Conservation (phyloP, 2,113 vertebrate genomes). For the Danio rerio region GRCz12tu NC_133192.1:20580501-20581000, state of each 20-base stretch:
- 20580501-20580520: conserved; percentile 45
- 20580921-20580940: too few relatives aligned
- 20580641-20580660: conserved; percentile 53
- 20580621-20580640: conserved; percentile 39
- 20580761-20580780: conserved; percentile 34
- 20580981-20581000: too few relatives aligned
- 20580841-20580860: conserved; percentile 53
- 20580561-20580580: conserved; percentile 35
- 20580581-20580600: conserved; percentile 46
- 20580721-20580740: conserved; percentile 22
- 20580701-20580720: conserved; percentile 31
- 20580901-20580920: conserved; percentile 40
- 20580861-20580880: conserved; percentile 50
- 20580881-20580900: conserved; percentile 43
- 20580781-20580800: conserved; percentile 31
- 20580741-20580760: conserved; percentile 36
- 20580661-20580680: conserved; percentile 51
- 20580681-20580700: conserved; percentile 36
- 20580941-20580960: too few relatives aligned
- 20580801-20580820: conserved; percentile 52
- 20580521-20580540: conserved; percentile 39
- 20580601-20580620: conserved; percentile 48
- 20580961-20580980: too few relatives aligned
- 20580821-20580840: conserved; percentile 58
- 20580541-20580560: conserved; percentile 44